Conservation (phyloP, 2,888 invertebrate species). For the Morpho helenor region DNA sequence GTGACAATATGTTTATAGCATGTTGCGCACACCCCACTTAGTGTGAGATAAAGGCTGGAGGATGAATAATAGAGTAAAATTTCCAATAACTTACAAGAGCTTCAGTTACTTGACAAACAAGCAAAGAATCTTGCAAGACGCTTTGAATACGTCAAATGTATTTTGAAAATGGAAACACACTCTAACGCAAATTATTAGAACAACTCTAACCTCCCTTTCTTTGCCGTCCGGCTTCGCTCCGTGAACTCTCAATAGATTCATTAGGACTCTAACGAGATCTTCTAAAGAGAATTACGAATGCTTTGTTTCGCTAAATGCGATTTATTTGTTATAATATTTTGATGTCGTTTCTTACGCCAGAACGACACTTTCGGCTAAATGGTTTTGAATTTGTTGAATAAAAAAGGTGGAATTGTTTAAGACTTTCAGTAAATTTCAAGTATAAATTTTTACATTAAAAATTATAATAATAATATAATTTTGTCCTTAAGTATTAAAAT, state of each 20-base stretch:
- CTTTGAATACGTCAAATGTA: background rate
- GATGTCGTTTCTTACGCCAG: slow-evolving; percentile 23
- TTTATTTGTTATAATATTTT: slow-evolving; percentile 58
- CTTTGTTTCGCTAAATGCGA: slow-evolving; percentile 72
- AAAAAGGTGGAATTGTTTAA: background rate
- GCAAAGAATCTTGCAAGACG: no score
- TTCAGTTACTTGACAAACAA: no score
- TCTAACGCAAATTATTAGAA: slow-evolving; percentile 66
- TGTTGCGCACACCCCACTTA: no score
- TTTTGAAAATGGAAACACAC: slow-evolving; percentile 8
- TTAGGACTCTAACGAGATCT: slow-evolving; percentile 76
- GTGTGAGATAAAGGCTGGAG: no score
- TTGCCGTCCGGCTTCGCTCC: slow-evolving; percentile 59
- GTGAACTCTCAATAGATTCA: slow-evolving; percentile 76
- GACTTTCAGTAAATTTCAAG: background rate
- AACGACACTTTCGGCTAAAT: slow-evolving; percentile 2
- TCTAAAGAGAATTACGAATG: slow-evolving; percentile 67
- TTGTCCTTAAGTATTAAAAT: no score
- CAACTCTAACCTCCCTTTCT: slow-evolving; percentile 60
- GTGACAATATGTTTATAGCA: no score
- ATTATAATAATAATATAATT: no score
- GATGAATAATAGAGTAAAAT: no score
- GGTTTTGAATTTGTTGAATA: background rate
- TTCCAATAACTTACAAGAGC: no score
- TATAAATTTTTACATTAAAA: background rate